These are phyloP conservation scores for Hormiphora californensis DNA, from an alignment of 37 sponge, comb jelly and placozoan species.

Conservation along the genomic window DNA sequence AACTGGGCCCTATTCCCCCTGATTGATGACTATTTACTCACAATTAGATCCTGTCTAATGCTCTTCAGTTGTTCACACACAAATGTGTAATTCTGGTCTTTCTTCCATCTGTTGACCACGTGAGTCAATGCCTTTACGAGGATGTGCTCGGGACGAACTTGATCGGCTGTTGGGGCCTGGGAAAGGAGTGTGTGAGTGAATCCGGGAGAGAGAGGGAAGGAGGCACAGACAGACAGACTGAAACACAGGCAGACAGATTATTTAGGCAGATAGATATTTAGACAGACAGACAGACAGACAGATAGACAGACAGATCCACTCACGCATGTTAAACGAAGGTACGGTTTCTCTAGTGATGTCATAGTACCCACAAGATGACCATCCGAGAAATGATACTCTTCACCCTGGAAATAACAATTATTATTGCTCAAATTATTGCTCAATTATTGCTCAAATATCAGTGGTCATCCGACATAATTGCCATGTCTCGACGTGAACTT, in stretches of 20 bases:
- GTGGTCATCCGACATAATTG: too few species aligned
- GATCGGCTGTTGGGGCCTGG: constrained; percentile 82
- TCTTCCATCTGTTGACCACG: constrained; percentile 67
- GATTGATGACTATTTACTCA: constrained; percentile 26
- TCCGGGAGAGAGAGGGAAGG: neutral
- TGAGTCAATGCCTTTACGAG: constrained; percentile 65
- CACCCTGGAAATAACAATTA: too few species aligned
- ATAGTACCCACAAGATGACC: constrained; percentile 77
- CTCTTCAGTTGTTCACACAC: constrained; percentile 96
- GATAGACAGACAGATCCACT: constrained; percentile 37
- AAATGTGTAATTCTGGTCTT: constrained; percentile 67
- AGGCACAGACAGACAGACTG: neutral
- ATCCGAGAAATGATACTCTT: constrained; percentile 62
- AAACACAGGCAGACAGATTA: neutral
- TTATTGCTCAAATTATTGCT: too few species aligned
- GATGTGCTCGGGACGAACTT: constrained; percentile 72
- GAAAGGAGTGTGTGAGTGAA: neutral
- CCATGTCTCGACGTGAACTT: too few species aligned
- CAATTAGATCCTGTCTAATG: constrained; percentile 92
- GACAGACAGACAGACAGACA: neutral
- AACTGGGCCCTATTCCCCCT: neutral
- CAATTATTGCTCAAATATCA: too few species aligned
- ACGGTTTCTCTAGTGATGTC: constrained; percentile 79
- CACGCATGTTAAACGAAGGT: constrained; percentile 94
- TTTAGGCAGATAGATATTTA: neutral